Evolutionary conservation across 2,888 invertebrate genomes (phyloP).

Genomic region (Amphipyra berbera): DNA sequence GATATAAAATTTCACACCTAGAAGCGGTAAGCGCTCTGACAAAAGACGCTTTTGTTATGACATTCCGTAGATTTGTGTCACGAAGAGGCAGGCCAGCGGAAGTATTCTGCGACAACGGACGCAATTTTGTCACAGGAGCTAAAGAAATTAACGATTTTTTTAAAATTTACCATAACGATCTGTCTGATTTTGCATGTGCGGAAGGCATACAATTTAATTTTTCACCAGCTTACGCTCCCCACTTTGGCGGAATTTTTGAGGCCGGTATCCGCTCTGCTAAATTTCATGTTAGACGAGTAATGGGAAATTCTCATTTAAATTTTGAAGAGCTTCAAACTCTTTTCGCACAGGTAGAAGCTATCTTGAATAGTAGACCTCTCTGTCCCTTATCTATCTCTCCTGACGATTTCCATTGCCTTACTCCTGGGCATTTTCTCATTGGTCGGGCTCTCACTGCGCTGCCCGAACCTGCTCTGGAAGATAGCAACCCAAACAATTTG

Average conservation of each 20-base stretch:
- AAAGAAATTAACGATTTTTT: too few relatives aligned
- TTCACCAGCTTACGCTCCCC: conserved; percentile 1
- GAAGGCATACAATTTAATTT: background rate
- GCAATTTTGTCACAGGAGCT: background rate
- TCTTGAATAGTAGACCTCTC: too few relatives aligned
- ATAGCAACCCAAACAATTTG: background rate
- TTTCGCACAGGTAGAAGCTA: too few relatives aligned
- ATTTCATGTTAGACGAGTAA: too few relatives aligned
- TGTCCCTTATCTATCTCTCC: conserved; percentile 5
- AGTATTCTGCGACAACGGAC: background rate
- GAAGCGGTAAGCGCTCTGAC: background rate
- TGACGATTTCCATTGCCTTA: background rate
- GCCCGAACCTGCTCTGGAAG: background rate
- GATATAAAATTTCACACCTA: background rate
- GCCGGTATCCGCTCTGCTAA: too few relatives aligned
- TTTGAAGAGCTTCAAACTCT: too few relatives aligned
- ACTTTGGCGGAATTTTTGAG: background rate
- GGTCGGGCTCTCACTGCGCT: background rate
- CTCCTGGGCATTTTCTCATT: conserved; percentile 9
- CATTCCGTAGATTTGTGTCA: background rate
- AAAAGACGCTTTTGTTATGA: background rate
- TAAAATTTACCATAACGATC: background rate
- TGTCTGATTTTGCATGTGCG: background rate
- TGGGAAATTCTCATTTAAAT: too few relatives aligned
- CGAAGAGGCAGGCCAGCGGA: background rate